These are phyloP conservation scores for Sus scrofa DNA, from an alignment of 2,113 vertebrate species.

Conservation along the genomic window T2T-Sscrofa CM000812.6:147809501-147810000, in stretches of 20 bases:
- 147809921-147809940: neutral
- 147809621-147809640: neutral
- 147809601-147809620: neutral
- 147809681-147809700: too few relatives aligned
- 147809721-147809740: too few relatives aligned
- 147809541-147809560: neutral
- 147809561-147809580: neutral
- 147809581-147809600: neutral
- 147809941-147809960: slow-evolving; percentile 2
- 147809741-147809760: too few relatives aligned
- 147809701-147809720: too few relatives aligned
- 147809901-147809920: neutral
- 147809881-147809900: neutral
- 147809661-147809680: neutral
- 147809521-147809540: neutral
- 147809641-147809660: neutral
- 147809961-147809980: neutral
- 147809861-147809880: neutral
- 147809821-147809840: neutral
- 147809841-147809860: neutral
- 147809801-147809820: too few relatives aligned
- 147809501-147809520: neutral
- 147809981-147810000: neutral
- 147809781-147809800: too few relatives aligned
- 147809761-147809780: too few relatives aligned